Conservation (phyloP, 2,888 invertebrate genomes). For the Meiosimyza decipiens region DNA sequence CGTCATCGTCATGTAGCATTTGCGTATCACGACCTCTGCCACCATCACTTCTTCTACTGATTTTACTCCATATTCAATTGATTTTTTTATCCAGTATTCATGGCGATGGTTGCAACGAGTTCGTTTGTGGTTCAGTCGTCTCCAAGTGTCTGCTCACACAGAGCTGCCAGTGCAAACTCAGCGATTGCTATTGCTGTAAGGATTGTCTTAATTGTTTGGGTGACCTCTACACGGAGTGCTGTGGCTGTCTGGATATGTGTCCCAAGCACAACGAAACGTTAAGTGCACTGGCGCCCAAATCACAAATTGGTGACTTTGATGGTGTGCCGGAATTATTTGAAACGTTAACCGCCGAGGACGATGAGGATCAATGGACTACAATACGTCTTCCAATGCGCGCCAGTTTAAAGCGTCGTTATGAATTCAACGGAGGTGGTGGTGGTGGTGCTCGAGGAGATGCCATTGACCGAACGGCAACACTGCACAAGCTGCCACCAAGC, state of each 20-base stretch:
- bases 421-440: constrained; percentile 28
- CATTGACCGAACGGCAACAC: constrained; percentile 43
- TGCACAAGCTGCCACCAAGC: constrained; percentile 41
- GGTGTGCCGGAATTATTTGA: constrained; percentile 85
- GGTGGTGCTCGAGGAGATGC: constrained; percentile 37
- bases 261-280: constrained; percentile 76
- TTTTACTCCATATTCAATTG: too few species aligned
- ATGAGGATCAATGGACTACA: constrained; percentile 59
- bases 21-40: too few species aligned
- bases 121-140: constrained; percentile 87
- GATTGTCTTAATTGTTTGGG: constrained; percentile 91
- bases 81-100: constrained; percentile 27
- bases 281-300: constrained; percentile 71
- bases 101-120: constrained; percentile 58
- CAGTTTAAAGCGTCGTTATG: constrained; percentile 46
- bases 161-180: constrained; percentile 92
- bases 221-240: constrained; percentile 87
- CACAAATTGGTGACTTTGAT: constrained; percentile 86
- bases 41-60: too few species aligned
- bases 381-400: constrained; percentile 56
- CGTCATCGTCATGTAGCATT: too few species aligned
- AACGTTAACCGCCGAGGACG: constrained; percentile 78
- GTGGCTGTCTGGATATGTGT: constrained; percentile 70
- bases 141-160: constrained; percentile 96
- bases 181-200: constrained; percentile 89